Base-by-base conservation (phyloP, 2,113 vertebrate genomes). In the Channa maculata region DNA sequence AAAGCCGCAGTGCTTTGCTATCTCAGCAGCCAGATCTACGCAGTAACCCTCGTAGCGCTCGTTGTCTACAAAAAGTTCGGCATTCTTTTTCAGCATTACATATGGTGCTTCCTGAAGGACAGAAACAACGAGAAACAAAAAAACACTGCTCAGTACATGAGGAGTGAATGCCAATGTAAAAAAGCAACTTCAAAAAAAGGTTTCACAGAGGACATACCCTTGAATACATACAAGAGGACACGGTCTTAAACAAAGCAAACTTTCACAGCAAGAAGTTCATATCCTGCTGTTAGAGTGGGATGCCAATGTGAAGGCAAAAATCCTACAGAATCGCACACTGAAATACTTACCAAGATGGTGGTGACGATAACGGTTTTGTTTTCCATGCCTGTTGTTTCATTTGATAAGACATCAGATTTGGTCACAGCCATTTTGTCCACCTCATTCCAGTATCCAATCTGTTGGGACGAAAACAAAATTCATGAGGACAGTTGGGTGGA, bases 381-480 rank as follows among this genome's bases (percentile, higher is more conserved):
- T 90, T 99, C 98, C 93, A 98, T 94, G 83, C 96, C 97, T 41
- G 96, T 96, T 39, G 97, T 95, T 53, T 99, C 97, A 58, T 99
- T 99, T 75, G 96, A 93, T 60, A 96, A 95, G 13, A 96, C 93
- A 9, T 98, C 97, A 0, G 95, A 94, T 76, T 97, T 96, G 76
- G 97, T 99, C 53, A 99, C 97, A 8, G 96, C 98, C 98, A 99
- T 98, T 95, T 96, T 98, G 91, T 99, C 97, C 61, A 96, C 94
- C 93, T 99, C 98, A 87, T 97, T 99, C 98, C 98, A 99, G 86
- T 99, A 99, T 80, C 97, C 98, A 82, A 99, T 99, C 98, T 99
- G 95, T 79, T 37, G 12, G 65, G 12, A 91, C 64, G 81, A 67
- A 85, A 37, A 46, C 4, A 24, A 24, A 24, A 24, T 24, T 24